Evolutionary conservation across 2,888 invertebrate genomes (phyloP).

Genomic region (Diachrysia chrysitis): DNA sequence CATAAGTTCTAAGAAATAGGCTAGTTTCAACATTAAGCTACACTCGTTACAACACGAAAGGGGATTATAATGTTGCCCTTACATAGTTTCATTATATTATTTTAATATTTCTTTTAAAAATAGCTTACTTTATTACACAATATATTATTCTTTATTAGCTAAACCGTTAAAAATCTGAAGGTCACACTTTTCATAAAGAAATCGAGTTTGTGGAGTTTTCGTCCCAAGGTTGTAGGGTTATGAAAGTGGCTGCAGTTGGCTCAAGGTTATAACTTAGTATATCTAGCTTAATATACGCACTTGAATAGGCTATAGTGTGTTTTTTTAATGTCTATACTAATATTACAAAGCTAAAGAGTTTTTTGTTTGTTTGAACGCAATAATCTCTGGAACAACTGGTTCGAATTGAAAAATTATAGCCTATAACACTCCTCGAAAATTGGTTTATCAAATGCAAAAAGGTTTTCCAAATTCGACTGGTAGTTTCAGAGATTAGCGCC

Average conservation of each 20-base stretch:
- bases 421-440: too few species aligned
- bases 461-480: too few species aligned
- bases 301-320: background rate
- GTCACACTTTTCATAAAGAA: constrained; percentile 2
- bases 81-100: background rate
- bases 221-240: constrained; percentile 17
- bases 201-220: constrained; percentile 21
- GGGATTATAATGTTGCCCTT: background rate
- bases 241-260: constrained; percentile 19
- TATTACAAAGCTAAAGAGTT: too few species aligned
- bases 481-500: too few species aligned
- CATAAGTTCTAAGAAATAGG: too few species aligned
- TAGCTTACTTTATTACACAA: background rate
- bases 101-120: constrained; percentile 2
- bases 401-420: too few species aligned
- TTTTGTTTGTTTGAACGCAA: too few species aligned
- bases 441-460: too few species aligned
- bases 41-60: background rate
- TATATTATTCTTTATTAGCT: constrained; percentile 4
- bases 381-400: too few species aligned
- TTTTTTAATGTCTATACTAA: too few species aligned
- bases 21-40: too few species aligned
- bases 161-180: constrained; percentile 2
- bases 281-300: constrained; percentile 7
- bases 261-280: constrained; percentile 22